These are phyloP conservation scores for Rhynchotus rufescens DNA, from an alignment of 2,797 vertebrate genomes.

Conservation along the genomic window DNA sequence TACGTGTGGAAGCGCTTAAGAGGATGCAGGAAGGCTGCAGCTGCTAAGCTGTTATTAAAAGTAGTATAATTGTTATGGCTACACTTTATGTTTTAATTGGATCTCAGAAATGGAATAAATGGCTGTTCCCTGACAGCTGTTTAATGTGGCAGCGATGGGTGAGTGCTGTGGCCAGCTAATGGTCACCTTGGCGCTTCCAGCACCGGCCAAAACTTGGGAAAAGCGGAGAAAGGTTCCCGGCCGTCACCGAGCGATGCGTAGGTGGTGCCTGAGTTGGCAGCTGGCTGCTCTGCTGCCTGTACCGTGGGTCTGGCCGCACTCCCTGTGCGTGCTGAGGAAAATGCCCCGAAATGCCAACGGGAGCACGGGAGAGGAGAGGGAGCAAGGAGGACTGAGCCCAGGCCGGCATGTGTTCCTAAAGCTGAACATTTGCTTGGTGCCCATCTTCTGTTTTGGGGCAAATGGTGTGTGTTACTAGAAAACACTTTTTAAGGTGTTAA, in stretches of 20 bases:
- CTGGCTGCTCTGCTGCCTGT: background rate
- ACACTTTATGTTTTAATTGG: conserved; percentile 39
- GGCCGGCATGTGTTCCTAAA: too few species aligned
- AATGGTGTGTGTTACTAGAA: background rate
- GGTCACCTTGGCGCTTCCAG: background rate
- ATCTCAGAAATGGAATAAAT: conserved; percentile 45
- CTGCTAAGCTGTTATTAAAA: background rate
- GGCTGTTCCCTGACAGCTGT: background rate
- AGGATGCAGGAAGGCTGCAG: conserved; percentile 1
- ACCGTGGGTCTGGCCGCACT: too few species aligned
- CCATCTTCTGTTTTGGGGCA: background rate
- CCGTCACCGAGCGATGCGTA: too few species aligned
- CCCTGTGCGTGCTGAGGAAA: too few species aligned
- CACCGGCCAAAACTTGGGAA: background rate
- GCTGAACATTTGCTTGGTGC: background rate
- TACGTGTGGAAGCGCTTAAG: background rate
- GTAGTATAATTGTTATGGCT: background rate
- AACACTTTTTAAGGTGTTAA: background rate
- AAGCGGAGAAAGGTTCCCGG: too few species aligned
- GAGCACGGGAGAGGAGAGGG: too few species aligned
- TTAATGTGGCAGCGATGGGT: conserved; percentile 25
- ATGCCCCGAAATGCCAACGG: too few species aligned
- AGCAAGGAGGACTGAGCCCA: too few species aligned
- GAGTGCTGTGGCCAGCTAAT: background rate
- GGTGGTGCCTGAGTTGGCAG: background rate